Evolutionary conservation across 2,113 vertebrate species (phyloP), one percentile per base, ranked within the genome.

Genomic region (Delphinapterus leucas): DNA sequence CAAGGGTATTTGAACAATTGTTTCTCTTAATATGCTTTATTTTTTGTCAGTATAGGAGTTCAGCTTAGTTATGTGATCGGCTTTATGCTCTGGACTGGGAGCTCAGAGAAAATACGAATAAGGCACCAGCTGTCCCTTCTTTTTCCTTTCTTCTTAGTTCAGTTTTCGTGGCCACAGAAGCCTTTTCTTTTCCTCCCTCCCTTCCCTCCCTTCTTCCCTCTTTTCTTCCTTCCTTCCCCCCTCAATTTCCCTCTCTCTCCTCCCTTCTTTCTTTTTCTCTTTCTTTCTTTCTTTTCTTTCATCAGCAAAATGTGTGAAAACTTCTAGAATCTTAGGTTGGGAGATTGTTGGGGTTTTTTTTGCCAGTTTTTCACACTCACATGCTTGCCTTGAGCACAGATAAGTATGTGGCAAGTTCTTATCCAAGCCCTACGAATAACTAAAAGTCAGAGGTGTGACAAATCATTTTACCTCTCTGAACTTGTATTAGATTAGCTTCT

Each of bases 11-110:
- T 94, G 68, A 88, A 28, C n/a, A 91, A 93, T 93, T 94, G n/a
- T 89, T 90, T 96, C 49, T 93, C 58, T 97, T 94, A 95, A 60
- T 95, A 88, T 93, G 23, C 11, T 97, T 86, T 92, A 61, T 83
- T 81, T 95, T 90, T 96, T 86, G 86, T 93, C 53, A 93, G 23
- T 79, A 61, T 95, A 95, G 47, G 61, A 96, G 70, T 94, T 88
- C 60, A 92, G 49, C 73, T 96, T 89, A 89, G 82, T 96, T 88
- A 55, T 58, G 25, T 47, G 65, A 93, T 74, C n/a, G 33, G 18
- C 63, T 90, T 96, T 96, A 53, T 95, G 63, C 33, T 68, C 74
- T 70, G 70, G 41, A 85, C 33, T 96, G 41, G 73, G 38, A 71
- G 47, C 95, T 94, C 87, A 93, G 58, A 83, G 41, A 96, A 92